Evolutionary conservation across 2,113 vertebrate genomes (phyloP), one percentile per base, ranked within the genome.

Genomic region (Vombatus ursinus): DNA sequence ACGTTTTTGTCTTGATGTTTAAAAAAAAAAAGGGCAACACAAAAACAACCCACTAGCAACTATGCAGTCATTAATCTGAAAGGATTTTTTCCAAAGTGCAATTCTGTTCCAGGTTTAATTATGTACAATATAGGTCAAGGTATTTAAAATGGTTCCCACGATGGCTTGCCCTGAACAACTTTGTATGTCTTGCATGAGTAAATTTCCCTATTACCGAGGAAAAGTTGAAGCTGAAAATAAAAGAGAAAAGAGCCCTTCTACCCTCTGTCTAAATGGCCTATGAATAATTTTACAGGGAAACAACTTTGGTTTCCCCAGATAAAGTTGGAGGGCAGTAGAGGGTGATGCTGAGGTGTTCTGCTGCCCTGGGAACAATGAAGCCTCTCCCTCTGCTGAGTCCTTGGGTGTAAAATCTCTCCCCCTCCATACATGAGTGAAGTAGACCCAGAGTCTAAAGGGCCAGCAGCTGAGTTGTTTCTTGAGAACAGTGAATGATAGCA

Each of bases 81-180:
- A 53, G 53, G 31, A 52, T 94, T 97, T 95, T 96, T 96, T 95
- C 94, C 91, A 95, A 93, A 96, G 94, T 48, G 48, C 54, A 95
- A 31, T 10, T 50, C 12, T 47, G 54, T 52, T 91, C 50, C 52
- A 93, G 49, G 91, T 93, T 96, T 97, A 96, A 96, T 97, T 92
- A 94, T 49, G 92, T 47, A 49, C 50, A 93, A 96, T 95, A 57
- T 90, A 94, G 94, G 92, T 96, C 96, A 97, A 37, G 50, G 96
- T 95, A 95, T 92, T 96, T 96, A 89, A 96, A 92, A 95, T 26
- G 91, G 92, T 94, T 37, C 91, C 92, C 31, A 31, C 44, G 52
- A 91, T 77, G 77, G 44, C 89, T 95, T 51, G 50, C 25, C 92
- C n/a, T 95, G 95, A 96, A 95, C 50, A 90, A 96, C 68, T 96